Evolutionary conservation across 2,797 vertebrate genomes (phyloP), one percentile per base, ranked within the genome.

Genomic region (Pantherophis vulpinus): DNA sequence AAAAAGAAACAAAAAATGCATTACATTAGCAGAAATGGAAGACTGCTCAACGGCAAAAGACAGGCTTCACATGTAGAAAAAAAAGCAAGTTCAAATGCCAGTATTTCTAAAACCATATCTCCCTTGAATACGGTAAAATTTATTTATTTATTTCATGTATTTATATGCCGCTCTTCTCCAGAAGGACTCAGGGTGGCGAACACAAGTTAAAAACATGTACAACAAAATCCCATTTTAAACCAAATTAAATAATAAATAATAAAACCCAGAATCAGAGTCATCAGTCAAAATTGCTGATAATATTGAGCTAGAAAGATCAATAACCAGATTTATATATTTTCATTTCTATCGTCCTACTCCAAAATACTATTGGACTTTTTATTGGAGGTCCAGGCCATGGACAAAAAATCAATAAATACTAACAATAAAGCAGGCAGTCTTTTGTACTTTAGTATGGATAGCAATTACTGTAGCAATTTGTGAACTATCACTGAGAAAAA

Each of bases 1-100:
- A 92, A 93, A 93, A 70, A 95, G 94, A 27, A 91, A 4, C 23
- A 23, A 56, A 59, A 1, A 25, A 79, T 1, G 8, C 90, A 60
- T 92, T 66, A 86, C 11, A 27, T 93, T 59, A 89, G 56, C 54
- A 92, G 29, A 61, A 60, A 79, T 27, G 12, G n/a, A 4, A 2
- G 29, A 27, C 2, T n/a, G 14, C n/a, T 93, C 60, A 37, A 18
- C n/a, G 5, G 11, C 3, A 90, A 23, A 90, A 8, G 25, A 86
- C 42, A 63, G 16, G 13, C 8, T 89, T 56, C 16, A 14, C 29
- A 32, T 54, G 47, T 47, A 55, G 70, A 61, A 37, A 29, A 12
- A 58, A 37, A 59, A 59, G 2, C 18, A 58, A 59, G 16, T 54
- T 23, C 55, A 58, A 88, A 58, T 25, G 56, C 56, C n/a, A 88